These are phyloP conservation scores for Aldrovandia affinis DNA, from an alignment of 2,797 vertebrate species.

Conservation along the genomic window DNA sequence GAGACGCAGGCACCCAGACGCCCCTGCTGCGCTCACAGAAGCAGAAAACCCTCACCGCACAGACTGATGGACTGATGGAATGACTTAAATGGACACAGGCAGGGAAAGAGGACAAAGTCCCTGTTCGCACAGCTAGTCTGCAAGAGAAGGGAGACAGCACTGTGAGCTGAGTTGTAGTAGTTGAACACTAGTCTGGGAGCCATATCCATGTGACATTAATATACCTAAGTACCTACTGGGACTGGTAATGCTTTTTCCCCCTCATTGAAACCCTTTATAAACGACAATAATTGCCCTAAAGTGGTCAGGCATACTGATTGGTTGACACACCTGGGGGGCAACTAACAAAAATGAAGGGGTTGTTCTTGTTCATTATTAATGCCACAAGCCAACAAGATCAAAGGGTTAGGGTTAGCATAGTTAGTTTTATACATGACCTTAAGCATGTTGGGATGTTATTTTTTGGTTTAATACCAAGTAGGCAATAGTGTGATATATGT, in stretches of 20 bases:
- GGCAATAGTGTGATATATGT: too few species aligned
- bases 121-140: background rate
- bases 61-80: background rate
- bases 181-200: background rate
- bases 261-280: background rate
- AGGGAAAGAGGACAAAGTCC: background rate
- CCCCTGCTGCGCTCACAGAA: constrained; percentile 79
- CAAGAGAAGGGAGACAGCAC: background rate
- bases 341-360: too few species aligned
- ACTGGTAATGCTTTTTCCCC: background rate
- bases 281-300: background rate
- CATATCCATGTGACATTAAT: background rate
- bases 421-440: too few species aligned
- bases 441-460: too few species aligned
- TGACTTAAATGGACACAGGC: background rate
- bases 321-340: too few species aligned
- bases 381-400: too few species aligned
- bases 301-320: background rate
- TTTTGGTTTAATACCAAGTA: too few species aligned
- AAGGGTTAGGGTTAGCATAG: too few species aligned
- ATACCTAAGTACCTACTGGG: background rate
- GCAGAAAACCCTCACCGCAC: constrained; percentile 62
- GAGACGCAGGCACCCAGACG: constrained; percentile 75
- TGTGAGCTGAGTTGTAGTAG: background rate
- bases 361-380: too few species aligned